Base-by-base conservation (phyloP, 2,888 invertebrate species). In the Tachina lurida region DNA sequence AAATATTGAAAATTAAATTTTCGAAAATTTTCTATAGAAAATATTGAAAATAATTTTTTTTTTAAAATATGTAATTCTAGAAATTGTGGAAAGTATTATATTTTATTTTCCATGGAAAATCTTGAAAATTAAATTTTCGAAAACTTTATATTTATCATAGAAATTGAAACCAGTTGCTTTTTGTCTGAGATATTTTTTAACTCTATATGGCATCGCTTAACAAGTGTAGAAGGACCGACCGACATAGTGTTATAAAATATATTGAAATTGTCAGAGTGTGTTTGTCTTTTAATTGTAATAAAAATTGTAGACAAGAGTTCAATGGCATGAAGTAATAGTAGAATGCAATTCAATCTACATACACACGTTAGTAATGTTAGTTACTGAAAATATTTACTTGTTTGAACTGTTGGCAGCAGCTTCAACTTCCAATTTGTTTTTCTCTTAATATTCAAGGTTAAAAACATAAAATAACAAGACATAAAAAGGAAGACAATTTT, bases 391-490 rank as follows among this genome's bases (percentile, higher is more conserved):
- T 56, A 45, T 70, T 56, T 22, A 49, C 49, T 68, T 56, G 47
- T 49, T n/a, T 10, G 9, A 52, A 5, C 52, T 75, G n/a, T 12
- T 49, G 54, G 12, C 39, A 67, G 13, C 65, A 67, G 13, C 22
- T 19, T 19, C 12, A 39, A 8, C 31, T n/a, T 31, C 41, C 22
- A 22, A 39, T 39, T 65, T 17, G 8, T 19, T 47, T 56, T 73
- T n/a, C 63, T 73, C 31, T 31, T 47, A 67, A 54, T 62, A 54
- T 56, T 85, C 84, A 85, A 85, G 85, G 85, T 82, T 82, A 78
- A 78, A 84, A 85, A 85, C 82, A 82, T 85, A 78, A 85, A 82
- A 82, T 82, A 85, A 85, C 85, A 82, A 83, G 82, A 82, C 63
- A 60, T 62, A 77, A 83, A 77, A 77, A 49, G 77, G 58, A 83